These are phyloP conservation scores for Tapirus terrestris DNA, from an alignment of 2,113 vertebrate genomes.

Conservation along the genomic window DNA sequence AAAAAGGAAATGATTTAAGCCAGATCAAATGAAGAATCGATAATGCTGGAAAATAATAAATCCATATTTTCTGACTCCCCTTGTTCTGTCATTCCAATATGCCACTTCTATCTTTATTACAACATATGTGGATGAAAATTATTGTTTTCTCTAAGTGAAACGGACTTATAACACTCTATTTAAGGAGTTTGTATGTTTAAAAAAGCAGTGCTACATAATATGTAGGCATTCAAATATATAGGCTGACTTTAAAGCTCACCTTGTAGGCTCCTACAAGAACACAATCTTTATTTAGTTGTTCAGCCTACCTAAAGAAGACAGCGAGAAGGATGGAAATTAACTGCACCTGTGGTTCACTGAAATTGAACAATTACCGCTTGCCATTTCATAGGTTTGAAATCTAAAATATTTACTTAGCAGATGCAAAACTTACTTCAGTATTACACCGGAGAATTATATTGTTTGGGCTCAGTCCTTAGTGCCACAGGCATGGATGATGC, in stretches of 20 bases:
- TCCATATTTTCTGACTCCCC: neutral
- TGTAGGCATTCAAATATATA: constrained; percentile 12
- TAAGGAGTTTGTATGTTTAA: neutral
- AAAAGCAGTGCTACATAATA: constrained; percentile 6
- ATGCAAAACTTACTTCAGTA: constrained; percentile 69
- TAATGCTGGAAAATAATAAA: constrained; percentile 1
- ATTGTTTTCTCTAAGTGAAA: constrained; percentile 41
- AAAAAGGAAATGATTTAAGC: constrained; percentile 46
- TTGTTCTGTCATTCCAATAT: neutral
- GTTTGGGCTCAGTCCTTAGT: constrained; percentile 64
- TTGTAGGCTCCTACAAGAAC: neutral
- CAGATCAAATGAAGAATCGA: constrained; percentile 35
- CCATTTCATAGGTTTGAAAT: constrained; percentile 70
- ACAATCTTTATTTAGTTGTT: constrained; percentile 5
- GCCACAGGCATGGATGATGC: constrained; percentile 71
- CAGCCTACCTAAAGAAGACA: constrained; percentile 36
- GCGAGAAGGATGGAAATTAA: constrained; percentile 58
- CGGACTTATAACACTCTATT: neutral
- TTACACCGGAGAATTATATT: constrained; percentile 69
- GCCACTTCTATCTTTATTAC: neutral
- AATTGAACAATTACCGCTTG: constrained; percentile 64
- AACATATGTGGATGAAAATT: neutral
- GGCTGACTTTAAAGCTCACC: constrained; percentile 39
- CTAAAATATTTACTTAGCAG: constrained; percentile 71
- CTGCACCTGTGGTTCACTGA: constrained; percentile 47